A percentile compares a stretch with the other conserved stretches of the same genome.
These are phyloP conservation scores for Eunapius fragilis DNA, from an alignment of 37 sponge, comb jelly and placozoan genomes.

Conservation along the genomic window DNA sequence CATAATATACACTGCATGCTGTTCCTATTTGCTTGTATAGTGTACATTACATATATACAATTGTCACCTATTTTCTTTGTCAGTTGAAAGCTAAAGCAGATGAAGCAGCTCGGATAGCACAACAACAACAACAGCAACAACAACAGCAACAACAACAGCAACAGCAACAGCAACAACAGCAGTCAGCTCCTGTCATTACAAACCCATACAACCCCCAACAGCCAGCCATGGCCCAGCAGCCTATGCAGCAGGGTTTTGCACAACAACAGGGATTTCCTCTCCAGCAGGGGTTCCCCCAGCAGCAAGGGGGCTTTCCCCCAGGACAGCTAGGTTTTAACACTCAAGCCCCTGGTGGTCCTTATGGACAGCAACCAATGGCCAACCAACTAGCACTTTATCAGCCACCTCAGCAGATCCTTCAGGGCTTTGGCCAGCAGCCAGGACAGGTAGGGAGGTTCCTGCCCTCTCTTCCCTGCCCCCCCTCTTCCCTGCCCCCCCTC, in stretches of 20 bases:
- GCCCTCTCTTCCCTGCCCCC: not conserved
- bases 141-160: constrained; percentile 48
- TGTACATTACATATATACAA: too few relatives aligned
- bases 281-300: not conserved
- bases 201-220: not conserved
- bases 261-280: constrained; percentile 5
- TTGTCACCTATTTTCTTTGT: not conserved
- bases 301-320: not conserved
- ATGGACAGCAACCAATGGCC: not conserved
- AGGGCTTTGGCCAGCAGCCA: constrained; percentile 1
- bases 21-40: too few relatives aligned
- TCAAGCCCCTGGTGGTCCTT: too few relatives aligned
- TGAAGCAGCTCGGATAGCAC: not conserved
- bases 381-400: constrained; percentile 81
- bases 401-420: constrained; percentile 53
- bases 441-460: not conserved
- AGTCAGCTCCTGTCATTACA: not conserved
- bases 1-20: too few relatives aligned
- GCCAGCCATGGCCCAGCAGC: constrained; percentile 20
- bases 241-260: not conserved
- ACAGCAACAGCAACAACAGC: constrained; percentile 36
- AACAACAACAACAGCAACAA: constrained; percentile 19
- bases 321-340: not conserved
- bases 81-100: not conserved
- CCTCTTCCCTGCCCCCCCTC: not conserved